Evolutionary conservation across 2,888 invertebrate genomes (phyloP).

Genomic region (Rhodophaea formosa): DNA sequence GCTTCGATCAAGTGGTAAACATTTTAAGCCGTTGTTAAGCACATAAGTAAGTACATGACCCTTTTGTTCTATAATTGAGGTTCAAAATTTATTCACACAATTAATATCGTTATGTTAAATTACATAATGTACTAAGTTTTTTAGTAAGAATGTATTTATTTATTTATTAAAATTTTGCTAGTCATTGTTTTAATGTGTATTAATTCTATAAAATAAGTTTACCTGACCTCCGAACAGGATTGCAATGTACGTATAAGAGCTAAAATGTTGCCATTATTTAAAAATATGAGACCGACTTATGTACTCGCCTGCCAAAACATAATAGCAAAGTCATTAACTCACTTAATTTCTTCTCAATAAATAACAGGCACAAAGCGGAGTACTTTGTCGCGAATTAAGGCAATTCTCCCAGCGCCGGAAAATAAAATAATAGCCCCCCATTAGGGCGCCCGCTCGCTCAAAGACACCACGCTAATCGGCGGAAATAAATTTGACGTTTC

Average conservation of each 20-base stretch:
- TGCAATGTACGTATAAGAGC: too few relatives aligned
- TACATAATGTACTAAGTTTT: too few relatives aligned
- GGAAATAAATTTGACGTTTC: conserved; percentile 63
- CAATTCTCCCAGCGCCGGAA: conserved; percentile 69
- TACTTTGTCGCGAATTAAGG: conserved; percentile 50
- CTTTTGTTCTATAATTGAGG: not conserved
- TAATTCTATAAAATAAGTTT: too few relatives aligned
- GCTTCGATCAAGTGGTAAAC: not conserved
- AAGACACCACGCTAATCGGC: conserved; percentile 52
- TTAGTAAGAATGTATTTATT: too few relatives aligned
- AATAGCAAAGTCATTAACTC: conserved; percentile 14
- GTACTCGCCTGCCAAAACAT: not conserved
- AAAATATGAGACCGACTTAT: not conserved
- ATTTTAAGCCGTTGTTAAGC: not conserved
- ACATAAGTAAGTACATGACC: not conserved
- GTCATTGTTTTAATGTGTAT: too few relatives aligned
- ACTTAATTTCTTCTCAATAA: conserved; percentile 14
- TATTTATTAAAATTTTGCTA: too few relatives aligned
- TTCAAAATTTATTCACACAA: too few relatives aligned
- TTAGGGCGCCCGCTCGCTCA: conserved; percentile 46
- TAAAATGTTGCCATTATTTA: not conserved
- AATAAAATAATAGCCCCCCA: conserved; percentile 74
- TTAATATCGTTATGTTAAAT: too few relatives aligned
- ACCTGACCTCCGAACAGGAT: too few relatives aligned
- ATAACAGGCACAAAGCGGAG: conserved; percentile 15